phyloP scores from a whole-genome alignment of 2,797 vertebrate species.

The Hozukius guyotensis region DNA sequence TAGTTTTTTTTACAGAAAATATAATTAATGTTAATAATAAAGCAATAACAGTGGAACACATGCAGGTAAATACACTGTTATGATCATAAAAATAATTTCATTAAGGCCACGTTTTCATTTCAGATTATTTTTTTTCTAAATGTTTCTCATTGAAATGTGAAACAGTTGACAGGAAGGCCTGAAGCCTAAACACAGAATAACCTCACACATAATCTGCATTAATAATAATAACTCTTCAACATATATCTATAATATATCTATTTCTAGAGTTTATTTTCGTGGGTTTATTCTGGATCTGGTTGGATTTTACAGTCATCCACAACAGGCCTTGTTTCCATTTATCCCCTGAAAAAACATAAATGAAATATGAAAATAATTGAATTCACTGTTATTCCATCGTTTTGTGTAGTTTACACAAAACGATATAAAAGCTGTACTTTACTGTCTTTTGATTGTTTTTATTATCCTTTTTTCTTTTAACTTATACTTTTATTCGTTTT shows the following conservation, averaged over 20 bases:
- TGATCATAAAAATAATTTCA: background rate
- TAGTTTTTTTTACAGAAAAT: background rate
- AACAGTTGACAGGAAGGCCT: slow-evolving; percentile 26
- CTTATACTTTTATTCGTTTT: too few relatives aligned
- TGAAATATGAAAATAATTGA: background rate
- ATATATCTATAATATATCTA: background rate
- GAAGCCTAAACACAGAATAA: background rate
- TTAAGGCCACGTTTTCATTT: background rate
- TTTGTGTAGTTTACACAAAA: background rate
- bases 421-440: too few relatives aligned
- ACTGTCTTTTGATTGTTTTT: too few relatives aligned
- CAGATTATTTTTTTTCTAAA: background rate
- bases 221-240: background rate
- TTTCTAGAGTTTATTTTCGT: background rate
- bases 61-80: background rate
- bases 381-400: background rate
- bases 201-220: background rate
- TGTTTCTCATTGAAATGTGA: background rate
- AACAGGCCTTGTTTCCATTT: background rate
- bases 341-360: background rate
- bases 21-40: background rate
- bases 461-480: too few relatives aligned
- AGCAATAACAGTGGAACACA: background rate
- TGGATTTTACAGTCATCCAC: background rate
- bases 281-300: background rate